These are phyloP conservation scores for Amitus sp. DNA, from an alignment of 2,888 invertebrate species.

Conservation along the genomic window DNA sequence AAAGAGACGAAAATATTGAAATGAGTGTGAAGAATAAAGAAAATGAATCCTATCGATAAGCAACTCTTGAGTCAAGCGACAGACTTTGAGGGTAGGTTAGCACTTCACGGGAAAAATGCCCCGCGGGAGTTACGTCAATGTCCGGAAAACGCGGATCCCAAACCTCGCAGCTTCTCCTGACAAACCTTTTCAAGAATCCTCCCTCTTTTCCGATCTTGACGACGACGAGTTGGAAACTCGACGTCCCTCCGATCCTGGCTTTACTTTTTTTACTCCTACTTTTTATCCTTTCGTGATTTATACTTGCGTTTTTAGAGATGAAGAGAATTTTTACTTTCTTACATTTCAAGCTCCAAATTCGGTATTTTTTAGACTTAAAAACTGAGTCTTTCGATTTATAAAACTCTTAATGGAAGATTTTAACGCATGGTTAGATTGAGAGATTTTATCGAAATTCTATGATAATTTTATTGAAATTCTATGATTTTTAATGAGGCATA, in stretches of 20 bases:
- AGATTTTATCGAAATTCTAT: too few species aligned
- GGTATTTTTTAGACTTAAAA: too few species aligned
- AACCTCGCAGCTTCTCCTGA: constrained; percentile 27
- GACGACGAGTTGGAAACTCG: constrained; percentile 46
- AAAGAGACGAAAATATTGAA: too few species aligned
- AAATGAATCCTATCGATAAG: constrained; percentile 17
- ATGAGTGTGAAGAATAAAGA: too few species aligned
- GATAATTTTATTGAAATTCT: too few species aligned
- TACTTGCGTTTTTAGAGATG: constrained; percentile 51
- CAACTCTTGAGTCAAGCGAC: constrained; percentile 45
- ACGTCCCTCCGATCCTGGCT: constrained; percentile 47
- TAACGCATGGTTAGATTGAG: too few species aligned
- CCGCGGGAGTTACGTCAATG: constrained; percentile 63
- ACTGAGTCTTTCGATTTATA: too few species aligned
- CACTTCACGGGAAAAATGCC: constrained; percentile 60
- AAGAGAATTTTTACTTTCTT: too few species aligned
- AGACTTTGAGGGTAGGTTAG: constrained; percentile 46
- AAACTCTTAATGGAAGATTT: too few species aligned
- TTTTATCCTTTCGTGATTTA: constrained; percentile 52
- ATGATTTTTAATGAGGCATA: too few species aligned
- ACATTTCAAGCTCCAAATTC: constrained; percentile 27
- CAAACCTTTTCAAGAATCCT: constrained; percentile 46
- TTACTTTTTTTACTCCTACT: constrained; percentile 33
- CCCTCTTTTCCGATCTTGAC: constrained; percentile 38
- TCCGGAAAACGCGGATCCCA: constrained; percentile 45